Evolutionary conservation across 2,797 vertebrate genomes (phyloP).

Genomic region (Thripadectes ignobilis): DNA sequence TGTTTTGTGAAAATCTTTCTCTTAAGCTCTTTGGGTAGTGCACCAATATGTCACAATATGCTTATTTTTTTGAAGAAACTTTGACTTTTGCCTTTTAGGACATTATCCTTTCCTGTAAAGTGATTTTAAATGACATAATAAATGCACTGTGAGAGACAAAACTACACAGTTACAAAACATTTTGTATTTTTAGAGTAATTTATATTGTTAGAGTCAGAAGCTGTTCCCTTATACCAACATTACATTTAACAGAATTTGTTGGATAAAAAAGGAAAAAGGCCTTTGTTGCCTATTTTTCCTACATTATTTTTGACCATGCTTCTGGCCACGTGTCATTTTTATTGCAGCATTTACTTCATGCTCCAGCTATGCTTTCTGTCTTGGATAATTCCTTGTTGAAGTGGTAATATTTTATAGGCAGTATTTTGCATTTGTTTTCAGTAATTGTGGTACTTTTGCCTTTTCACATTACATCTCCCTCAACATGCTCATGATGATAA

Average conservation of each 20-base stretch:
- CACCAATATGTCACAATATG: not conserved
- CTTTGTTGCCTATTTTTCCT: not conserved
- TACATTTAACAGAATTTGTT: not conserved
- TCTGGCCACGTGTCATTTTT: not conserved
- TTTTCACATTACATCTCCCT: not conserved
- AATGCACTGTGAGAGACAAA: not conserved
- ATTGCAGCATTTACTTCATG: not conserved
- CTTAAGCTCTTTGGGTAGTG: not conserved
- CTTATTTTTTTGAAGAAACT: not conserved
- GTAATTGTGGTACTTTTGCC: not conserved
- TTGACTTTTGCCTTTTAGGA: not conserved
- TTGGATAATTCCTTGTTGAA: not conserved
- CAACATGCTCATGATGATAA: not conserved
- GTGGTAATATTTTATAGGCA: not conserved
- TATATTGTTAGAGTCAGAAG: not conserved
- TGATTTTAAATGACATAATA: not conserved
- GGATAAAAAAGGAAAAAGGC: not conserved
- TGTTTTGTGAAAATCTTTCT: not conserved
- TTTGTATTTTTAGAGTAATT: not conserved
- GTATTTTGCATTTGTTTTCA: not conserved
- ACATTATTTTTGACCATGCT: not conserved
- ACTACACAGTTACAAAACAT: not conserved
- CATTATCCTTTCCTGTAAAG: not conserved
- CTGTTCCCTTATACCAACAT: not conserved
- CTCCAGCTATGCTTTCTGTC: not conserved